Percentiles rank a stretch among this genome's conserved stretches.
Evolutionary conservation across 2,888 invertebrate genomes (phyloP).

Genomic region (Tetropium fuscum): DNA sequence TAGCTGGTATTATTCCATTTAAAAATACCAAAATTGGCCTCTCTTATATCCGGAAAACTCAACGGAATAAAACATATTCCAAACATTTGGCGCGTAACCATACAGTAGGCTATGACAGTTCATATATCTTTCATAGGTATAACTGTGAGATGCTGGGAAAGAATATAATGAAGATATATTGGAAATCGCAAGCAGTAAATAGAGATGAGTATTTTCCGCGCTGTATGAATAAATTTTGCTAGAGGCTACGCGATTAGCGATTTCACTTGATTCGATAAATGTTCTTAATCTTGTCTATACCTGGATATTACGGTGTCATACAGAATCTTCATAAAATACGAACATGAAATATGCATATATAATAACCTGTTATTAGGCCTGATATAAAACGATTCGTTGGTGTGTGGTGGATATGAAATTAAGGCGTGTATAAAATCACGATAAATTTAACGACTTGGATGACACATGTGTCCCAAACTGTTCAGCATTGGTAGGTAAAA

Average conservation of each 20-base stretch:
- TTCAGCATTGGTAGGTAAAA: too few relatives aligned
- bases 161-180: too few relatives aligned
- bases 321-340: conserved; percentile 28
- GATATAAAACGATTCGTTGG: conserved; percentile 26
- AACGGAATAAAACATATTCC: too few relatives aligned
- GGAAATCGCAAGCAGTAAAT: background rate
- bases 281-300: conserved; percentile 36
- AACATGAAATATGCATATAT: conserved; percentile 34
- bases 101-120: too few relatives aligned
- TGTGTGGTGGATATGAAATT: conserved; percentile 29
- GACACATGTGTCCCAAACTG: conserved; percentile 6
- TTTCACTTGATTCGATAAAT: conserved; percentile 35
- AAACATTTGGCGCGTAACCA: too few relatives aligned
- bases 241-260: conserved; percentile 22
- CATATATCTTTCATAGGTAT: too few relatives aligned
- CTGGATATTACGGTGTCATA: conserved; percentile 36
- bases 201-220: conserved; percentile 1
- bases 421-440: conserved; percentile 21
- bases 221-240: conserved; percentile 1
- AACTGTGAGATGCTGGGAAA: too few relatives aligned
- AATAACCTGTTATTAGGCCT: conserved; percentile 35
- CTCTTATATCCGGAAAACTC: too few relatives aligned
- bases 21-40: too few relatives aligned
- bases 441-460: conserved; percentile 8
- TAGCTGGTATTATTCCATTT: too few relatives aligned